Percentiles rank a stretch among this genome's conserved stretches.
These are phyloP conservation scores for Hydractinia echinata DNA, from an alignment of 30 jellyfish, hydroid and myxozoan genomes.

Conservation along the genomic window DNA sequence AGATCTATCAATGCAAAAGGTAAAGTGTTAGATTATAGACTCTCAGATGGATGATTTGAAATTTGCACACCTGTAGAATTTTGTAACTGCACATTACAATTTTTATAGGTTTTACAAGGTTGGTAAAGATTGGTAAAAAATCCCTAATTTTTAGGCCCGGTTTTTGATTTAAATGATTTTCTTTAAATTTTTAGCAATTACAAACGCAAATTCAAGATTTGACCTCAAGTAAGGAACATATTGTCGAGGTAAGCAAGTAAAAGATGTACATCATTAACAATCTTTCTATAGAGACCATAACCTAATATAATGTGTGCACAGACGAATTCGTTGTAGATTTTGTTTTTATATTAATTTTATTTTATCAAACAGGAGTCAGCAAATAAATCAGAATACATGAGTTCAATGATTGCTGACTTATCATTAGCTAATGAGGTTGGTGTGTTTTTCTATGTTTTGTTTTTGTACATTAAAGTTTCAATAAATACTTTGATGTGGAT, in stretches of 20 bases:
- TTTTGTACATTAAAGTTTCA: too few species aligned
- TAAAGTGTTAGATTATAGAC: background rate
- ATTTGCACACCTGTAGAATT: background rate
- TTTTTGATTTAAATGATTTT: background rate
- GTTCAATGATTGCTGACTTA: constrained; percentile 62
- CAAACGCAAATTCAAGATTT: constrained; percentile 32
- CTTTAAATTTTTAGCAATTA: constrained; percentile 16
- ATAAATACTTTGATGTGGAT: too few species aligned
- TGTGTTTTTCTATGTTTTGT: background rate
- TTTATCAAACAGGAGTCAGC: constrained; percentile 53
- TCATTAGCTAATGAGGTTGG: constrained; percentile 82
- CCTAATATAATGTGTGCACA: background rate
- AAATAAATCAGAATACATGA: constrained; percentile 69
- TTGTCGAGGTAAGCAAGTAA: constrained; percentile 24
- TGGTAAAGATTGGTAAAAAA: too few species aligned
- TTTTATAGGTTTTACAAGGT: background rate
- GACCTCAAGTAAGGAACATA: constrained; percentile 21
- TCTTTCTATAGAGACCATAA: background rate
- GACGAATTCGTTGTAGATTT: too few species aligned
- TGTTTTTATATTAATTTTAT: background rate
- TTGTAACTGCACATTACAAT: background rate
- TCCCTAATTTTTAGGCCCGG: too few species aligned
- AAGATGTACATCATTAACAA: background rate
- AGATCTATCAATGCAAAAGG: constrained; percentile 25
- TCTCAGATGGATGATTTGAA: background rate